phyloP scores from a whole-genome alignment of 2,888 invertebrate species.

The Micropterix aruncella region DNA sequence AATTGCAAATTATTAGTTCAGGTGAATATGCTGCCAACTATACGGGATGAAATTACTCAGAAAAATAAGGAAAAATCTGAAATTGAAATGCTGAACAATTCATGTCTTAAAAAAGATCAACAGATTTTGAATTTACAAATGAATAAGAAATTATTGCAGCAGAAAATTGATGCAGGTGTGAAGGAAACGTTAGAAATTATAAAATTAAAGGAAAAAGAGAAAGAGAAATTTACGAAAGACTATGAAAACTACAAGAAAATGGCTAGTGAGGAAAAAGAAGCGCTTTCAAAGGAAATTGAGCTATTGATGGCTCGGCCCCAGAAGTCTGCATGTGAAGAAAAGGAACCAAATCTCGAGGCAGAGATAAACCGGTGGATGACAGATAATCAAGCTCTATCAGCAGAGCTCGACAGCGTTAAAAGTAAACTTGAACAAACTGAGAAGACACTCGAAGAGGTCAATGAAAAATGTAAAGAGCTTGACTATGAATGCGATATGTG shows the following conservation, averaged over 20 bases:
- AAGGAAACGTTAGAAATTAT: not conserved
- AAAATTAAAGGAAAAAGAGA: not conserved
- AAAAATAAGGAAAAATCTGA: not conserved
- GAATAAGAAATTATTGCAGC: not conserved
- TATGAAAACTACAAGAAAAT: not conserved
- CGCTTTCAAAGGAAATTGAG: not conserved
- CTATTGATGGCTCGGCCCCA: not conserved
- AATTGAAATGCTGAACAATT: not conserved
- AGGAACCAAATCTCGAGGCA: not conserved
- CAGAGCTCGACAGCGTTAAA: not conserved
- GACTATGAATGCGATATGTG: slow-evolving; percentile 34
- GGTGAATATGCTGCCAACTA: not conserved
- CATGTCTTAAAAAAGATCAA: not conserved
- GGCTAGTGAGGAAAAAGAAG: not conserved
- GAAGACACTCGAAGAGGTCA: slow-evolving; percentile 20
- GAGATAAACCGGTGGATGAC: not conserved
- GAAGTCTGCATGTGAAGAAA: not conserved
- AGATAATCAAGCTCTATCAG: not conserved
- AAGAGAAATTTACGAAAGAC: not conserved
- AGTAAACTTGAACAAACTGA: not conserved
- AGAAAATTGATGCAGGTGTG: not conserved
- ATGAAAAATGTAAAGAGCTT: slow-evolving; percentile 24
- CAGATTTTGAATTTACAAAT: not conserved
- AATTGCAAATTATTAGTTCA: not conserved
- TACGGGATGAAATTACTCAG: not conserved